Conservation (phyloP, 1,140 invertebrate species). For the Lordiphosa mommai region DNA sequence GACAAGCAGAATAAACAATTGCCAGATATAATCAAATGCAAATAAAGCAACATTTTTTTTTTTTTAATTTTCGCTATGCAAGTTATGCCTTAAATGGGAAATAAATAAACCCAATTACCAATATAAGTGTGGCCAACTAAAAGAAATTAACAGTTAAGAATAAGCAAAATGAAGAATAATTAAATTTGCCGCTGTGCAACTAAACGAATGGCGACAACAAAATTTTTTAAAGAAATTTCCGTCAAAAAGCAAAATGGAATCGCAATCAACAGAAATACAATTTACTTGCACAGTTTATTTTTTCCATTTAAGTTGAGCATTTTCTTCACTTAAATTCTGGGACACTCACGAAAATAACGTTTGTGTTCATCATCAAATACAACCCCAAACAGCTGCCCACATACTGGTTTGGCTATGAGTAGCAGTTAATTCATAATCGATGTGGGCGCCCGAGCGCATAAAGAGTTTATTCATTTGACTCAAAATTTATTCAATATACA, state of each 20-base stretch:
- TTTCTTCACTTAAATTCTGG: too few species aligned
- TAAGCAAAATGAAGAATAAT: conserved; percentile 12
- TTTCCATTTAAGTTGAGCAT: too few species aligned
- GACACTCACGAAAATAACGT: too few species aligned
- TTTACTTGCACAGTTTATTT: too few species aligned
- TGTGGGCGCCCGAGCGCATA: conserved; percentile 18
- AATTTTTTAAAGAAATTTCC: too few species aligned
- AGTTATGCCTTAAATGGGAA: conserved; percentile 28
- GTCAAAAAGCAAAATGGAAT: conserved; percentile 10
- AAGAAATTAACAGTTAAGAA: conserved; percentile 57
- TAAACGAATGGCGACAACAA: too few species aligned
- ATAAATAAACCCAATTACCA: too few species aligned
- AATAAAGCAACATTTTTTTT: too few species aligned
- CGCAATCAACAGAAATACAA: background rate
- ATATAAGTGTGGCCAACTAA: too few species aligned
- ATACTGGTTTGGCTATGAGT: background rate
- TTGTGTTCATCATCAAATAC: background rate
- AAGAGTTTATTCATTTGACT: background rate
- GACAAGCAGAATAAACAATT: conserved; percentile 28
- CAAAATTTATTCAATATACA: background rate
- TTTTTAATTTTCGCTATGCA: conserved; percentile 11
- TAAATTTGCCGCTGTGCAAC: background rate
- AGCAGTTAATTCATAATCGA: conserved; percentile 16
- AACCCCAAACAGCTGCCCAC: conserved; percentile 15
- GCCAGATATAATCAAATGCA: conserved; percentile 27